phyloP scores from a whole-genome alignment of 2,113 vertebrate species.

The Embiotoca jacksoni region DNA sequence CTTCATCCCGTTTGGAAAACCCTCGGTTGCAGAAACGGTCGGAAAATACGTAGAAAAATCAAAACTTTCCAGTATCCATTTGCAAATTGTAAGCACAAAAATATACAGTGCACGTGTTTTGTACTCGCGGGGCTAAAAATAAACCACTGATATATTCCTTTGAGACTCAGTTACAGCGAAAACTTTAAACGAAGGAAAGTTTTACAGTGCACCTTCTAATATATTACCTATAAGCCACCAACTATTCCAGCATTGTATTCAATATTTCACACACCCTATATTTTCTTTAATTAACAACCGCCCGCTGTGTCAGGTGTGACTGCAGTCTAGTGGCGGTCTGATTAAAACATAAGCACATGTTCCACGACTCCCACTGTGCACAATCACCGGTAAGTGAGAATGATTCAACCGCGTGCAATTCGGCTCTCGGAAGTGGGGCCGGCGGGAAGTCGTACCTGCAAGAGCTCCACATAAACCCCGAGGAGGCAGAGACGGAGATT shows the following conservation, averaged over 20 bases:
- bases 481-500: slow-evolving; percentile 19
- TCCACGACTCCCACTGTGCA: slow-evolving; percentile 48
- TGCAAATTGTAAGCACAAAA: background rate
- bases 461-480: slow-evolving; percentile 29
- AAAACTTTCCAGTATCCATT: background rate
- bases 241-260: background rate
- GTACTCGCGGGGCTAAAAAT: too few relatives aligned
- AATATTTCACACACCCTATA: slow-evolving; percentile 15
- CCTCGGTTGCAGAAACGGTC: too few relatives aligned
- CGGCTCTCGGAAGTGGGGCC: slow-evolving; percentile 18
- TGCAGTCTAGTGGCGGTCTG: slow-evolving; percentile 46
- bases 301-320: slow-evolving; percentile 43
- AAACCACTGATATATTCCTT: background rate
- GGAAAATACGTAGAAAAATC: background rate
- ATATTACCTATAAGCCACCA: too few relatives aligned
- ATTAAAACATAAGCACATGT: slow-evolving; percentile 63
- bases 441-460: slow-evolving; percentile 38
- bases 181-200: background rate
- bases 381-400: slow-evolving; percentile 55
- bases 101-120: background rate
- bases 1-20: too few relatives aligned
- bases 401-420: slow-evolving; percentile 72
- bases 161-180: background rate
- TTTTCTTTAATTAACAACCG: slow-evolving; percentile 44
- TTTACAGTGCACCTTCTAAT: background rate